These are phyloP conservation scores for Pachliopta kotzebuea DNA, from an alignment of 2,888 invertebrate species.

Conservation along the genomic window DNA sequence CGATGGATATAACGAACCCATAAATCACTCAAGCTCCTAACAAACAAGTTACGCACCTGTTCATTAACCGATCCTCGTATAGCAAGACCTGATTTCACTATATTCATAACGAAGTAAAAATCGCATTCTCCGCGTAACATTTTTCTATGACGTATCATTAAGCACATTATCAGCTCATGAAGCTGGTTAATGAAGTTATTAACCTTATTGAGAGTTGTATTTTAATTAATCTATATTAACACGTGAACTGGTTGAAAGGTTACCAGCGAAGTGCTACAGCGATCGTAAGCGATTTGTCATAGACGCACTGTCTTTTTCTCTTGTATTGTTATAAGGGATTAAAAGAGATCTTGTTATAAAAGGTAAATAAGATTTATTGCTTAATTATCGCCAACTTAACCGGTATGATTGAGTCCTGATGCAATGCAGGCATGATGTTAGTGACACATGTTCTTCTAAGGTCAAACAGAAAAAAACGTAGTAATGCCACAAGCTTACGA, in stretches of 20 bases:
- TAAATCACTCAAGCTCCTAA: conserved; percentile 4
- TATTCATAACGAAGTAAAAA: conserved; percentile 20
- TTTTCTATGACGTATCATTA: conserved; percentile 22
- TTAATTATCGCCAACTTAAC: conserved; percentile 21
- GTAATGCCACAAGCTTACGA: neutral
- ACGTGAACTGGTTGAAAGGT: conserved; percentile 25
- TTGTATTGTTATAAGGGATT: conserved; percentile 18
- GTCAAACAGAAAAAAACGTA: neutral
- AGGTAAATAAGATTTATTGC: conserved; percentile 26
- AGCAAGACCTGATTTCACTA: conserved; percentile 8
- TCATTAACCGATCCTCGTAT: conserved; percentile 1
- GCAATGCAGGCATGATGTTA: conserved; percentile 22
- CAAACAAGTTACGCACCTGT: conserved; percentile 3
- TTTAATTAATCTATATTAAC: conserved; percentile 27
- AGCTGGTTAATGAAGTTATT: conserved; percentile 26
- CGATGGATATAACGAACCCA: conserved; percentile 1
- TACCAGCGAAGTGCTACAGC: conserved; percentile 16
- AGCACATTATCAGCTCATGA: conserved; percentile 10
- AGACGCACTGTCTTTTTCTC: conserved; percentile 22
- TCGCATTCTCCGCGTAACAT: conserved; percentile 9
- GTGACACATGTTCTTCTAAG: conserved; percentile 23
- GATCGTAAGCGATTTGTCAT: conserved; percentile 26
- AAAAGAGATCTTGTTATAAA: conserved; percentile 24
- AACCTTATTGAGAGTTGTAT: conserved; percentile 24
- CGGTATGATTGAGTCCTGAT: conserved; percentile 27